Percentiles rank a stretch among this genome's conserved stretches.
Evolutionary conservation across 1,140 invertebrate genomes (phyloP).

Genomic region (Diachasma alloeum): DNA sequence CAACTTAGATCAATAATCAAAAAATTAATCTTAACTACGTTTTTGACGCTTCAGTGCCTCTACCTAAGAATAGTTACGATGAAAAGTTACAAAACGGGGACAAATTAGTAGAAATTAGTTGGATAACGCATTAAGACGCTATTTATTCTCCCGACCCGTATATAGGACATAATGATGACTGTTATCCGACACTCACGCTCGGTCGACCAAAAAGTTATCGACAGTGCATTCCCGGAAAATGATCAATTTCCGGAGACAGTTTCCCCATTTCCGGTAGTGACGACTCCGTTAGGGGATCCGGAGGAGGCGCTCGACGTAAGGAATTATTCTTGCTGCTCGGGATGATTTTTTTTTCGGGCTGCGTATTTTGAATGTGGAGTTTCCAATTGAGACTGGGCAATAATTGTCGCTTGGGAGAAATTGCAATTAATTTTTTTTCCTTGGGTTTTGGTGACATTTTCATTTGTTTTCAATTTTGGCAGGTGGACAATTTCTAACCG

Average conservation of each 20-base stretch:
- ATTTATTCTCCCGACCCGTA: not conserved
- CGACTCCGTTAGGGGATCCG: not conserved
- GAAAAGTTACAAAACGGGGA: not conserved
- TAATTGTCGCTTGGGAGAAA: conserved; percentile 24
- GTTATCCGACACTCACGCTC: conserved; percentile 19
- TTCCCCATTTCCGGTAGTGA: not conserved
- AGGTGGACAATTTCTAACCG: not conserved
- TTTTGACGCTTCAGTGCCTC: conserved; percentile 13
- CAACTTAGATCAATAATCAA: not conserved
- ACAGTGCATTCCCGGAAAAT: not conserved
- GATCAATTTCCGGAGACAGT: conserved; percentile 10
- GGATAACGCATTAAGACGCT: not conserved
- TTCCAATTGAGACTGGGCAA: conserved; percentile 42
- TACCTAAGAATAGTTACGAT: not conserved
- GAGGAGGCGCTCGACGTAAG: conserved; percentile 10
- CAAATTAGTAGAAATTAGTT: not conserved
- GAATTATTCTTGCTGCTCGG: not conserved
- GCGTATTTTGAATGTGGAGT: conserved; percentile 27
- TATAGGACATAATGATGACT: not conserved
- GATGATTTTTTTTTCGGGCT: not conserved
- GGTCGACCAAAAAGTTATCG: not conserved
- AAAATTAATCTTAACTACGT: not conserved
- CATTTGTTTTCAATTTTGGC: not conserved
- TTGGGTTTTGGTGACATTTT: not conserved
- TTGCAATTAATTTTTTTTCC: not conserved